These are phyloP conservation scores for Trachymyrmex septentrionalis DNA, from an alignment of 1,140 invertebrate species.

Conservation along the genomic window DNA sequence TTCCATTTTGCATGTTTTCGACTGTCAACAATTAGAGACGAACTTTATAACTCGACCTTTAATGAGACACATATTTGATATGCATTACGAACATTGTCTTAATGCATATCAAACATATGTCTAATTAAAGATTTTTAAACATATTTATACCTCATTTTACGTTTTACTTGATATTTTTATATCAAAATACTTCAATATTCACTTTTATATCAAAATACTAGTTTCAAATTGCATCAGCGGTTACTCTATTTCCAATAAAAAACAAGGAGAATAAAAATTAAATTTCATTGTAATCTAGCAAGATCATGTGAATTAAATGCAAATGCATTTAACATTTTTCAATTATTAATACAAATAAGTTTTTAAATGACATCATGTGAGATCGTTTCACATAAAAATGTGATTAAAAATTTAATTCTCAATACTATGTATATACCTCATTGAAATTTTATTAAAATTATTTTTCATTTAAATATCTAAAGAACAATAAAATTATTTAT, in stretches of 20 bases:
- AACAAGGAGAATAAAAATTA: not conserved
- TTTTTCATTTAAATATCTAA: not conserved
- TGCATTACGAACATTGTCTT: not conserved
- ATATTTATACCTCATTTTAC: not conserved
- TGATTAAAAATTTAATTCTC: not conserved
- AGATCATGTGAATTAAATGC: not conserved
- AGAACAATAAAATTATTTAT: not conserved
- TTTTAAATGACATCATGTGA: not conserved
- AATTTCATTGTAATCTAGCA: constrained; percentile 14
- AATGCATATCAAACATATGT: not conserved
- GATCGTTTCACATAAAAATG: not conserved
- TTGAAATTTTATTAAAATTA: not conserved
- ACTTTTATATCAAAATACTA: not conserved
- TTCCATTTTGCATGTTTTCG: not conserved
- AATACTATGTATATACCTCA: not conserved
- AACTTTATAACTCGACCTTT: not conserved
- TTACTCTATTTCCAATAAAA: not conserved
- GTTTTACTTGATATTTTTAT: not conserved
- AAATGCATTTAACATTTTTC: not conserved
- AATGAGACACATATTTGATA: not conserved
- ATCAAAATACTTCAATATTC: not conserved
- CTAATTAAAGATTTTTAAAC: not conserved
- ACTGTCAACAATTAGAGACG: not conserved
- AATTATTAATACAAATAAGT: constrained; percentile 5
- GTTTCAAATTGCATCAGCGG: not conserved